These are phyloP conservation scores for Oncorhynchus keta DNA, from an alignment of 2,113 vertebrate genomes.

Conservation along the genomic window DNA sequence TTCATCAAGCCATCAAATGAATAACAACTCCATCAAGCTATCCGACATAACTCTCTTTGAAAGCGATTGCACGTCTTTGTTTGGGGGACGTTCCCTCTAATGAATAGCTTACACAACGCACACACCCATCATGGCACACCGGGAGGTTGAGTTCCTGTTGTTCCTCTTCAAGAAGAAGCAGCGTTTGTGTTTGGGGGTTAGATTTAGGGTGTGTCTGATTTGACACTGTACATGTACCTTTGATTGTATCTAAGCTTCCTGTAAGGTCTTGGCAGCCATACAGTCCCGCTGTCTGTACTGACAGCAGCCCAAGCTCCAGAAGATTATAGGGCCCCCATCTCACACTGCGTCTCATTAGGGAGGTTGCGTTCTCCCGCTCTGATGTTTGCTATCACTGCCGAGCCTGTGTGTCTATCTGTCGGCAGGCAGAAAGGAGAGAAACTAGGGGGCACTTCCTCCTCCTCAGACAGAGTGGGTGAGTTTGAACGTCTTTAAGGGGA, in stretches of 20 bases:
- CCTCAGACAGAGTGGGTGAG: neutral
- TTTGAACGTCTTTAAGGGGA: neutral
- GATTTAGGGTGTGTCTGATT: neutral
- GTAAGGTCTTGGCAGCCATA: neutral
- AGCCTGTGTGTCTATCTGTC: neutral
- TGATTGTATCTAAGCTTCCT: neutral
- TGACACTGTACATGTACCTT: neutral
- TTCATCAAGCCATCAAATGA: too few species aligned
- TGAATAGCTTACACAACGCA: too few species aligned
- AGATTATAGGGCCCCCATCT: neutral
- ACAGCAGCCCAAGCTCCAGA: neutral
- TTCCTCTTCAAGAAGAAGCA: neutral
- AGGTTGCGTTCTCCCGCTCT: neutral
- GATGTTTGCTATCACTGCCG: neutral
- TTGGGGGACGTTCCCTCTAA: too few species aligned
- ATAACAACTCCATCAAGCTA: too few species aligned
- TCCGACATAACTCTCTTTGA: too few species aligned
- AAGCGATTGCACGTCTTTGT: too few species aligned
- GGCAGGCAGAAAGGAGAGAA: neutral
- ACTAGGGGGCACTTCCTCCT: neutral
- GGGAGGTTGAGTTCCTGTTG: neutral
- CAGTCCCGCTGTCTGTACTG: constrained; percentile 2
- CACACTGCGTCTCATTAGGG: constrained; percentile 1
- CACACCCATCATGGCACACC: too few species aligned
- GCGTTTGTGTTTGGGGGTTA: neutral